phyloP scores from a whole-genome alignment of 2,888 invertebrate species.

The Patella caerulea region DNA sequence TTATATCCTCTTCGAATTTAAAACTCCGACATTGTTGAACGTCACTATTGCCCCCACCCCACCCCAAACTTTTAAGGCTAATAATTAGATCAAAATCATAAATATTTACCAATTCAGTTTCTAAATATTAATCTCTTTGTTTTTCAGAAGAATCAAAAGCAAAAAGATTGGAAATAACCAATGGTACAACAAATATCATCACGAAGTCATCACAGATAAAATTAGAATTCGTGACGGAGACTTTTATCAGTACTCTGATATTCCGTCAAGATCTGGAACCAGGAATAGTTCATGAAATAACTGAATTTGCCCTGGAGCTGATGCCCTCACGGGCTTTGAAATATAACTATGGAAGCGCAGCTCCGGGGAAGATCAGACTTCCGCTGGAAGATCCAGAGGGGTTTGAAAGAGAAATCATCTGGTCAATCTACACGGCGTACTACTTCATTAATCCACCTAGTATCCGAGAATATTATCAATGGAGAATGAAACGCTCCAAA shows the following conservation, averaged over 20 bases:
- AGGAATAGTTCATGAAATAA: too few species aligned
- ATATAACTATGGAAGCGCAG: not conserved
- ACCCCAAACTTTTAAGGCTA: too few species aligned
- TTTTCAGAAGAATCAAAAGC: not conserved
- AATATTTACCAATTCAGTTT: too few species aligned
- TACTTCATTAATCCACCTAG: not conserved
- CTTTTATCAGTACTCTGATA: not conserved
- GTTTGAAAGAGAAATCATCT: not conserved
- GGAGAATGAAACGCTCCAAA: not conserved
- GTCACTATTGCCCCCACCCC: too few species aligned
- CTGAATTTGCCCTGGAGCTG: too few species aligned
- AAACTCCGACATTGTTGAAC: too few species aligned
- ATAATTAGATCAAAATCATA: too few species aligned
- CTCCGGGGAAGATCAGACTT: not conserved
- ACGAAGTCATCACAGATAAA: not conserved
- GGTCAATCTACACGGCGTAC: not conserved
- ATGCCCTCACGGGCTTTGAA: not conserved
- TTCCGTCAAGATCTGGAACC: not conserved
- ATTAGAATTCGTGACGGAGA: not conserved
- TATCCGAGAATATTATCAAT: not conserved
- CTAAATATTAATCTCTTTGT: not conserved
- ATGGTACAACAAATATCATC: not conserved
- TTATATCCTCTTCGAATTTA: too few species aligned
- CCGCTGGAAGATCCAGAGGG: not conserved
- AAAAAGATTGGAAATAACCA: not conserved